Base-by-base conservation (phyloP, 2,797 vertebrate species). In the Aldrovandia affinis region DNA sequence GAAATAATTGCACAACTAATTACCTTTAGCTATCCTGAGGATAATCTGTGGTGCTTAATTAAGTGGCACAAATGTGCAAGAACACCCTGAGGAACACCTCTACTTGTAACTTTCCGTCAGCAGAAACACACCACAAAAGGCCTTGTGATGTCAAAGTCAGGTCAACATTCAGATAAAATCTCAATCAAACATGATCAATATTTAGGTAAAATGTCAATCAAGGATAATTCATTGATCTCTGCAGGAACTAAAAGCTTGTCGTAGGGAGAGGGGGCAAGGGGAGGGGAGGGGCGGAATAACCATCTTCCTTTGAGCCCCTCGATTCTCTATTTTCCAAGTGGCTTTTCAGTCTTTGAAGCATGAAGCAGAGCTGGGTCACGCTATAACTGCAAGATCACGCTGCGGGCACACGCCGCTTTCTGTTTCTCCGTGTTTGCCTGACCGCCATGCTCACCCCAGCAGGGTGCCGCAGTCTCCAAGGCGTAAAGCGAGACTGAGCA, bases 401-500 rank as follows among this genome's bases (percentile, higher is more conserved):
- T 39, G 4, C 22, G 14, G 59, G 54, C 15, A 14, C n/a, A 2
- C 25, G 18, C 18, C 12, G 33, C 14, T 28, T 59, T 36, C 14
- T 33, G 39, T 44, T 52, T 12, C 0, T 55, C 10, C n/a, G 15
- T 15, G 36, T 28, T 65, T 47, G 30, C 50, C 57, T 70, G 83
- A 52, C 78, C 25, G 15, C 50, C n/a, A 20, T 15, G 42, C 42
- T 22, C 39, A 77, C 42, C 73, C 42, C 25, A n/a, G 18, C 9
- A 20, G 73, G 42, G 36, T 20, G 68, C 36, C 30, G 15, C 15
- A 22, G 68, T 30, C 20, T 6, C 6, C 6, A 73, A 39, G 10
- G 9, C 63, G 12, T 15, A 14, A 55, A 39, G 36, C 68, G 33
- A 20, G 78, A 79, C 59, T 50, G 83, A 83, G 77, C 61, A 79